Base-by-base conservation (phyloP, 2,113 vertebrate species). In the Arothron firmamentum region DNA sequence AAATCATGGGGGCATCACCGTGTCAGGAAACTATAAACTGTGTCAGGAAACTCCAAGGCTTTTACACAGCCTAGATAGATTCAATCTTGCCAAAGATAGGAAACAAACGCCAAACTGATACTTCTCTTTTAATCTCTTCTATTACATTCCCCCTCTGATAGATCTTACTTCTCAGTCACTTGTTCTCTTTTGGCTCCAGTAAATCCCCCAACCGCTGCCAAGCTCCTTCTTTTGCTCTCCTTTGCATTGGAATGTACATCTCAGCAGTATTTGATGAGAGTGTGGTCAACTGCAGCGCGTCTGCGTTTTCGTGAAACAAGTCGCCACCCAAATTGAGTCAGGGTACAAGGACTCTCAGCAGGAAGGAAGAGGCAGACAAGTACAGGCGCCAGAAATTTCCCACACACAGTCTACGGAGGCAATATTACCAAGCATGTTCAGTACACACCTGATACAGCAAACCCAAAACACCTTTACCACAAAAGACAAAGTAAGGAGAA, bases 191-290 rank as follows among this genome's bases (percentile, higher is more conserved):
- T 11, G 17, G 9, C 5, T 49, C 9, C 47, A 2, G 47, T n/a
- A 18, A 8, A 14, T 58, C 18, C 62, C 62, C 53, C 54, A 31
- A 78, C 56, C 77, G 45, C 65, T 62, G 78, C 50, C 16, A 48
- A 58, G 34, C 47, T 59, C 47, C 58, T 61, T 25, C 16, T 55
- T 38, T 55, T 51, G 25, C 45, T 48, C 64, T 77, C 62, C 34
- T 68, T 62, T 53, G 51, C 6, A 20, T 25, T 63, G 86, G 84
- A 88, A 88, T 86, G 80, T 85, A 60, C 53, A 46, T 78, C 64
- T 80, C 82, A 82, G 86, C 84, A 85, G 71, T 78, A 68, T 70
- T 19, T 51, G 62, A 56, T 68, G n/a, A 70, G 66, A 69, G 57
- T 69, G 82, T 65, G 75, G 80, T 82, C 75, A 79, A 75, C 66